Percentiles rank a stretch among this genome's conserved stretches.
Conservation (phyloP, 2,888 invertebrate genomes). For the Ophion ellenae region DNA sequence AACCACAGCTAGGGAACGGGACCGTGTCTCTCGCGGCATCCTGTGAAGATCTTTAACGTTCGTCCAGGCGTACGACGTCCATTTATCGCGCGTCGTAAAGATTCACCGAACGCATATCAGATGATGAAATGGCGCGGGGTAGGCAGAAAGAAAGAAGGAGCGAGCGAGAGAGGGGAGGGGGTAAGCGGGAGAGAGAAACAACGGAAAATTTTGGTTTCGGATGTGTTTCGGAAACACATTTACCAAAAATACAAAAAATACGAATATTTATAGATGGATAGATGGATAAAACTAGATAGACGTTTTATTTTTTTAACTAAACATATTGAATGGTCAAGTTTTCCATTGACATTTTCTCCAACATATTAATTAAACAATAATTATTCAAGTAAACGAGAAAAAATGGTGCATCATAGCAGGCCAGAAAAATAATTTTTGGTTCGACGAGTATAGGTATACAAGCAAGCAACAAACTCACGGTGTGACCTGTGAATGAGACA, state of each 20-base stretch:
- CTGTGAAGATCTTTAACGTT: conserved; percentile 80
- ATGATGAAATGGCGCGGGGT: conserved; percentile 22
- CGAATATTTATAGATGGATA: neutral
- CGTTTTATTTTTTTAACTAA: no score
- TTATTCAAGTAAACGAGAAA: no score
- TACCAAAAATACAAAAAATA: neutral
- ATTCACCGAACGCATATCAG: conserved; percentile 39
- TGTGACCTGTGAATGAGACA: neutral
- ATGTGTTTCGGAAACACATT: neutral
- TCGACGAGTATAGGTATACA: no score
- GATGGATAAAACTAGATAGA: neutral
- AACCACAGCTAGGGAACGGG: conserved; percentile 42
- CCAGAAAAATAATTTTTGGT: no score
- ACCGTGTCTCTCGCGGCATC: conserved; percentile 71
- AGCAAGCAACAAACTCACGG: neutral
- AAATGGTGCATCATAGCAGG: no score
- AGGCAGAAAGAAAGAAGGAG: neutral
- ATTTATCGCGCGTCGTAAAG: conserved; percentile 74
- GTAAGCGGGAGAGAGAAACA: neutral
- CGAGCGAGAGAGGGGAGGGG: no score
- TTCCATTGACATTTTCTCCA: neutral
- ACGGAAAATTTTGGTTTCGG: no score
- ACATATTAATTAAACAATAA: neutral
- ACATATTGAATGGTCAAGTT: neutral
- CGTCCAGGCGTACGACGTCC: conserved; percentile 70